Conservation (phyloP, 1,140 invertebrate species). For the Habropoda laboriosa region DNA sequence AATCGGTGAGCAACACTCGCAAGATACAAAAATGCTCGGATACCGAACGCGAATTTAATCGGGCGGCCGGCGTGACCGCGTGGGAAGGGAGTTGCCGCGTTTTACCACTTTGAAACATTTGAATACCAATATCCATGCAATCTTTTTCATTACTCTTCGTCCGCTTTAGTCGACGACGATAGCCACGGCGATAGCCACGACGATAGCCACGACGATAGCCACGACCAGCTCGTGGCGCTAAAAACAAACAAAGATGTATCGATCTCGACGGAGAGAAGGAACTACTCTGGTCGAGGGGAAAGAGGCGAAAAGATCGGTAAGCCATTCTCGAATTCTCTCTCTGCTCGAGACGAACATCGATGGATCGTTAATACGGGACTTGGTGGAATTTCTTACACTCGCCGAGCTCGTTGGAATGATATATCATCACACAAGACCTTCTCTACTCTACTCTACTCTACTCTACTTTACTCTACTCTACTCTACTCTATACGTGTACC, state of each 20-base stretch:
- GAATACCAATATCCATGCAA: slow-evolving; percentile 79
- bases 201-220: slow-evolving; percentile 5
- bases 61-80: slow-evolving; percentile 18
- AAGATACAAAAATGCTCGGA: slow-evolving; percentile 8
- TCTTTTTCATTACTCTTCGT: slow-evolving; percentile 45
- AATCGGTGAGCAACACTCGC: neutral
- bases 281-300: neutral
- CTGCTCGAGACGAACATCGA: slow-evolving; percentile 39
- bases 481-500: slow-evolving; percentile 54
- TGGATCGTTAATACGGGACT: slow-evolving; percentile 35
- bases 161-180: slow-evolving; percentile 6
- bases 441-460: slow-evolving; percentile 36
- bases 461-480: too few relatives aligned
- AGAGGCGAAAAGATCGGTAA: neutral
- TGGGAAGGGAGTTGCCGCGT: slow-evolving; percentile 31
- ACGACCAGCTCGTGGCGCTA: slow-evolving; percentile 37
- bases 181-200: slow-evolving; percentile 10
- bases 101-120: slow-evolving; percentile 77
- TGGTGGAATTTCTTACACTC: slow-evolving; percentile 49
- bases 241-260: slow-evolving; percentile 11
- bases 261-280: slow-evolving; percentile 10
- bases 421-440: slow-evolving; percentile 36
- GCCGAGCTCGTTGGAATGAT: slow-evolving; percentile 56
- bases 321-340: slow-evolving; percentile 1
- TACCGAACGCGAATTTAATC: slow-evolving; percentile 20